Evolutionary conservation across 64 coral and sea anemone species (phyloP).

Genomic region (Pocillopora verrucosa): DNA sequence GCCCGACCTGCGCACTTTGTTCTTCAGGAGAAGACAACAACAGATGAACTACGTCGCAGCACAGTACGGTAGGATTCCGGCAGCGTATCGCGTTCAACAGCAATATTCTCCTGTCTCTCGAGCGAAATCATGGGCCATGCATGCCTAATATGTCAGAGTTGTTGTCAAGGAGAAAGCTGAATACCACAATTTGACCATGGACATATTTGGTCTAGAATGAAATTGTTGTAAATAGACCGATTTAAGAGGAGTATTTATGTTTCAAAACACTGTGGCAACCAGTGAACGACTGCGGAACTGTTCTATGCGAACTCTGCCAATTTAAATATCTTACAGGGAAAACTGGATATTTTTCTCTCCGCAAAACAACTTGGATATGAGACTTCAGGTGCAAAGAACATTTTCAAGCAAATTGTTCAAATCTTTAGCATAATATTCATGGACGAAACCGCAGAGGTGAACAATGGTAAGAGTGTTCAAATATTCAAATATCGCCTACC

Average conservation of each 20-base stretch:
- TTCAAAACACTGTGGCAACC: neutral
- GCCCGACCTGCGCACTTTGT: constrained; percentile 51
- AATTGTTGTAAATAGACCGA: constrained; percentile 16
- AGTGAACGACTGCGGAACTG: constrained; percentile 22
- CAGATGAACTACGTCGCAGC: constrained; percentile 42
- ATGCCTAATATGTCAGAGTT: constrained; percentile 19
- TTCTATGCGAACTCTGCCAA: neutral
- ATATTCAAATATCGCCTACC: constrained; percentile 36
- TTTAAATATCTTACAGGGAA: neutral
- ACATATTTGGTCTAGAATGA: neutral
- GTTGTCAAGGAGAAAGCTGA: neutral
- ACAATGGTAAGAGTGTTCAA: neutral
- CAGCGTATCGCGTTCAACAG: constrained; percentile 23
- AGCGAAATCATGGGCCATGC: constrained; percentile 26
- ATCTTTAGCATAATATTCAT: constrained; percentile 37
- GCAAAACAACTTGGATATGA: constrained; percentile 5
- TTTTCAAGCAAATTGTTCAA: constrained; percentile 25
- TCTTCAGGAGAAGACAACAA: constrained; percentile 47
- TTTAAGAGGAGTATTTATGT: constrained; percentile 19
- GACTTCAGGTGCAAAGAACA: neutral
- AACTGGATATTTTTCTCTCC: neutral
- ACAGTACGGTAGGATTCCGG: constrained; percentile 22
- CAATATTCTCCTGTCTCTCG: constrained; percentile 10
- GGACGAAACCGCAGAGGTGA: constrained; percentile 11
- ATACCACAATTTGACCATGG: neutral